Conservation (phyloP, 2,113 vertebrate species). For the Pachypanchax playfairii region DNA sequence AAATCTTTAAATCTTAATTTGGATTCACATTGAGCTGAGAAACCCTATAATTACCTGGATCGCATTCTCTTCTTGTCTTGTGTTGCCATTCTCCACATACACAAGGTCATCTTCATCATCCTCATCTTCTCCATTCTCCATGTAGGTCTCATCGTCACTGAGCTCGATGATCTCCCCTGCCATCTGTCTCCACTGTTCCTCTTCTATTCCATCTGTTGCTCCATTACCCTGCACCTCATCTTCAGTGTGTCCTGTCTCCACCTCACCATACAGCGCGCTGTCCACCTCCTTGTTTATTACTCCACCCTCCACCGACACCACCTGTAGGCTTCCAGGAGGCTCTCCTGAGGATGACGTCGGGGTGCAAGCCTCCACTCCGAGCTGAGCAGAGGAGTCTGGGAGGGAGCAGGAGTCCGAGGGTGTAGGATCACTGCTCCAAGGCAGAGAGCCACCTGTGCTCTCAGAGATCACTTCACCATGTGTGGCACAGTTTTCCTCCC, state of each 20-base stretch:
- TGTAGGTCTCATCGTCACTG: constrained; percentile 88
- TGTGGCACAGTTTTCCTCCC: constrained; percentile 21
- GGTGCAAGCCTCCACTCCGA: constrained; percentile 49
- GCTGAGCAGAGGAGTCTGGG: constrained; percentile 63
- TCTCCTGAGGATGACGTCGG: constrained; percentile 63
- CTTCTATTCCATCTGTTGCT: constrained; percentile 54
- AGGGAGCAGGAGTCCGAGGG: constrained; percentile 54
- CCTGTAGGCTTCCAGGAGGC: constrained; percentile 49
- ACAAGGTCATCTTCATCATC: constrained; percentile 92
- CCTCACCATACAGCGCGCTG: constrained; percentile 69
- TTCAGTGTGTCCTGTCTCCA: constrained; percentile 25
- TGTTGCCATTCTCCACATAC: constrained; percentile 81
- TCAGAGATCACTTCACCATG: constrained; percentile 27
- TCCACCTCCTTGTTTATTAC: constrained; percentile 34
- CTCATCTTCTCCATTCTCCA: constrained; percentile 85
- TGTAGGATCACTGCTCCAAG: constrained; percentile 9
- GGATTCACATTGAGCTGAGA: not conserved
- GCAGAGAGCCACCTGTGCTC: constrained; percentile 14
- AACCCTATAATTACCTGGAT: constrained; percentile 32
- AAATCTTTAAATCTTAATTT: rapidly evolving
- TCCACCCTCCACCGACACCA: constrained; percentile 35
- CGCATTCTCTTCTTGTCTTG: constrained; percentile 1
- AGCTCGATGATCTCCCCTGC: constrained; percentile 91
- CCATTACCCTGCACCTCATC: constrained; percentile 77
- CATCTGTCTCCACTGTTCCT: constrained; percentile 85